These are phyloP conservation scores for Harpalus rufipes DNA, from an alignment of 2,888 invertebrate genomes.

Conservation along the genomic window DNA sequence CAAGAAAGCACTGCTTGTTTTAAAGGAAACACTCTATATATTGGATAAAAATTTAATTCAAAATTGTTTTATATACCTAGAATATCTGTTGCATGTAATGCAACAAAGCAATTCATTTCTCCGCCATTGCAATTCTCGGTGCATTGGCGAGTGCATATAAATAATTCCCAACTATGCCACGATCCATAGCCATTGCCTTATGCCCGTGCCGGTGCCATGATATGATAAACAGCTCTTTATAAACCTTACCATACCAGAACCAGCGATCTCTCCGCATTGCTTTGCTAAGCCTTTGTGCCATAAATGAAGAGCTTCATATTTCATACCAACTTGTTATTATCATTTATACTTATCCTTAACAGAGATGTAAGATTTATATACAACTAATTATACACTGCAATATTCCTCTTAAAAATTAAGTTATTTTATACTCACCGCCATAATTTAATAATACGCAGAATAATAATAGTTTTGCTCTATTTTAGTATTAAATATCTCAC, in stretches of 20 bases:
- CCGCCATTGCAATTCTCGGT: not conserved
- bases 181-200: not conserved
- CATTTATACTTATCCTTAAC: constrained; percentile 6
- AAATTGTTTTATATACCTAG: not conserved
- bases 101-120: not conserved
- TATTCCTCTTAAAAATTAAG: not conserved
- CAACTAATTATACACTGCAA: not conserved
- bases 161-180: constrained; percentile 1
- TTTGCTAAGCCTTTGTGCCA: not conserved
- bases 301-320: constrained; percentile 6
- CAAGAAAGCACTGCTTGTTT: too few species aligned
- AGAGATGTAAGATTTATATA: not conserved
- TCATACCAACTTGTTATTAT: constrained; percentile 6
- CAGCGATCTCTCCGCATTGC: not conserved
- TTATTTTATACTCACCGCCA: not conserved
- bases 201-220: not conserved
- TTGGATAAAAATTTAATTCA: too few species aligned
- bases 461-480: too few species aligned
- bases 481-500: too few species aligned
- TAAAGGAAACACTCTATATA: too few species aligned
- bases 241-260: not conserved
- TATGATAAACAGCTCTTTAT: constrained; percentile 6
- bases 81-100: not conserved
- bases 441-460: not conserved
- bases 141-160: not conserved